Base-by-base conservation (phyloP, 1,140 invertebrate species). In the Calliopsis andreniformis region DNA sequence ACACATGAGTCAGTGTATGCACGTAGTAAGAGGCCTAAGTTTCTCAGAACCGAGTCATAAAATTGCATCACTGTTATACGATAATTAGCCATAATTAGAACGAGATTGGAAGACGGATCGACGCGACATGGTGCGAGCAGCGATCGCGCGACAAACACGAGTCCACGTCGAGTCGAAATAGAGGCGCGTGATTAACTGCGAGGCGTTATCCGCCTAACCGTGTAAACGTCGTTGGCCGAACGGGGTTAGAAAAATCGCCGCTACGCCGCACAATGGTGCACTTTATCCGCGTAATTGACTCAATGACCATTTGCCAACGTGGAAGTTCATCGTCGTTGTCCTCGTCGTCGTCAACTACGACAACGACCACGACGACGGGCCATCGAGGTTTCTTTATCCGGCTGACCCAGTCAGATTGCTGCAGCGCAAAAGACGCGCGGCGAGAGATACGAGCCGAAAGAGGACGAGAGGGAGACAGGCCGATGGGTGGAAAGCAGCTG, bases 281-380 rank as follows among this genome's bases (percentile, higher is more conserved):
- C 89, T 90, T 91, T 89, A 91, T 90, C 85, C 85, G 89, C 85
- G 87, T 91, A 91, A 91, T 91, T 91, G 89, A 90, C 89, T 90
- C 88, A 90, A 90, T 90, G 88, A 89, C 86, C 88, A 89, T 89
- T 90, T 89, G 88, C 87, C 83, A 81, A 87, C 85, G 83, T 85
- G 71, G 84, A 87, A 79, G 82, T 76, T 62, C 72, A 69, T 80
- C 81, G 78, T 42, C 63, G 70, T 64, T 10, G 25, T 62, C 59
- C 64, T 42, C 59, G 64, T 71, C n/a, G 45, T 72, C 79, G 62
- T 62, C 64, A 55, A 62, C 77, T 73, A 77, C 66, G 79, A 72
- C 67, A 69, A 47, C 76, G 78, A 73, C 68, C 76, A 61, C 64
- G 67, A 68, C 80, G 63, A 75, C 78, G 23, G 35, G 39, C 72